These are phyloP conservation scores for Spodoptera frugiperda DNA, from an alignment of 1,140 invertebrate species.

Conservation along the genomic window DNA sequence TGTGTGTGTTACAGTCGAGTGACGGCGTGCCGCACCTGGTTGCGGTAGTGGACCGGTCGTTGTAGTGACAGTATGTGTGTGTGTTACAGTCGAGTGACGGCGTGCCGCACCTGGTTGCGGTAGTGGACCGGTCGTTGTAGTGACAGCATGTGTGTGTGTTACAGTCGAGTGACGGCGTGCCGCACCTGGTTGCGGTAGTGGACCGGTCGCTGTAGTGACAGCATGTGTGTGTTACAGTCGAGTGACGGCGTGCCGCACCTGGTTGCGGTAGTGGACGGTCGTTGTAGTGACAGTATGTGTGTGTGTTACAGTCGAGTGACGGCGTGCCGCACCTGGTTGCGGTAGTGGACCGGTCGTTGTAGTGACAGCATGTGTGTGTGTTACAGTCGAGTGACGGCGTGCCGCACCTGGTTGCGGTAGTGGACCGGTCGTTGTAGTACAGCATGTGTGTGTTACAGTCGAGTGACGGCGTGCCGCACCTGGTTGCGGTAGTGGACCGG, in stretches of 20 bases:
- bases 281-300: no score
- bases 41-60: conserved; percentile 79
- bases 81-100: conserved; percentile 85
- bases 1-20: conserved; percentile 70
- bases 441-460: conserved; percentile 70
- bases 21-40: conserved; percentile 89
- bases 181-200: conserved; percentile 89
- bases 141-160: neutral
- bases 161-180: conserved; percentile 87
- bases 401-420: no score
- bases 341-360: no score
- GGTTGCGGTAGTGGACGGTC: conserved; percentile 84
- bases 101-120: conserved; percentile 89
- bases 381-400: no score
- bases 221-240: conserved; percentile 71
- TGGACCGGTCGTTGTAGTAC: no score
- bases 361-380: neutral
- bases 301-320: neutral
- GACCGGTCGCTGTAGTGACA: no score
- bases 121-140: conserved; percentile 47
- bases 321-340: no score
- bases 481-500: conserved; percentile 90
- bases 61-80: neutral
- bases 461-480: conserved; percentile 88
- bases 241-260: conserved; percentile 89